Evolutionary conservation across 2,797 vertebrate genomes (phyloP).

Genomic region (Acipenser transmontanus): DNA sequence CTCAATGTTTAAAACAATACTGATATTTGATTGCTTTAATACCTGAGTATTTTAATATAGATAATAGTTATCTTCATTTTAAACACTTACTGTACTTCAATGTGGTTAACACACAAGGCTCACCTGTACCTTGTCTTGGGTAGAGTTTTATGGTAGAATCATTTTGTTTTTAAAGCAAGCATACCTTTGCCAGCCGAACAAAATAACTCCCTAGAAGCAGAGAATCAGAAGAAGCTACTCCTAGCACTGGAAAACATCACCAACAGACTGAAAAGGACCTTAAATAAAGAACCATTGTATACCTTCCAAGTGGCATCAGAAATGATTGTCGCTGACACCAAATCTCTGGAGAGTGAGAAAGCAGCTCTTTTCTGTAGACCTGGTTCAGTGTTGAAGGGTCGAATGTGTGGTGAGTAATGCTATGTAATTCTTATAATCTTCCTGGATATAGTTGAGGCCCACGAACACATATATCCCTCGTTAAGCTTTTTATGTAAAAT

Average conservation of each 20-base stretch:
- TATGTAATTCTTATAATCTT: too few relatives aligned
- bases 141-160: background rate
- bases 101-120: background rate
- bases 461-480: too few relatives aligned
- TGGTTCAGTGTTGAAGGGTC: conserved; percentile 84
- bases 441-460: too few relatives aligned
- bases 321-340: conserved; percentile 84
- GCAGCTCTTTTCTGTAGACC: conserved; percentile 86
- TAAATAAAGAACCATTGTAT: conserved; percentile 82
- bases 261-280: conserved; percentile 81
- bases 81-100: conserved; percentile 2
- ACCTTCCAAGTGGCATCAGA: conserved; percentile 84
- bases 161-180: conserved; percentile 76
- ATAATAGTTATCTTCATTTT: too few relatives aligned
- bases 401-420: conserved; percentile 85
- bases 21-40: too few relatives aligned
- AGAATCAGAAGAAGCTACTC: conserved; percentile 86
- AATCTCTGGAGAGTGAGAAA: conserved; percentile 80
- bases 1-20: too few relatives aligned
- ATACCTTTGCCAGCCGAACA: conserved; percentile 85
- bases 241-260: conserved; percentile 85
- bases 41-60: too few relatives aligned
- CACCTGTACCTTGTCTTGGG: background rate
- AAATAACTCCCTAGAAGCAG: conserved; percentile 85
- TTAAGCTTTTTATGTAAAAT: too few relatives aligned